These are phyloP conservation scores for Drosophila nigricruria DNA, from an alignment of 2,888 invertebrate species.

Conservation along the genomic window DNA sequence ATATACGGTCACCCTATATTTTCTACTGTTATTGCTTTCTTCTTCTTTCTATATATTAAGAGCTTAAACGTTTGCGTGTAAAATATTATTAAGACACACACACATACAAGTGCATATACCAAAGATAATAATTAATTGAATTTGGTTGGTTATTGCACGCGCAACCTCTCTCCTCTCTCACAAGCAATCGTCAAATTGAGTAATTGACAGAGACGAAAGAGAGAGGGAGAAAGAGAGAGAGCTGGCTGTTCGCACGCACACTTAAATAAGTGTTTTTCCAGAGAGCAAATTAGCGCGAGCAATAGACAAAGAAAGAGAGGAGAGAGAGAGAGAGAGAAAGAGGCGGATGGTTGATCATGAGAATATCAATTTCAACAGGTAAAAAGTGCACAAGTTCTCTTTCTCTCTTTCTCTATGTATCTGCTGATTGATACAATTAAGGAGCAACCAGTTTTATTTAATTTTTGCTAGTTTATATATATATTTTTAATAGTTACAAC, in stretches of 20 bases:
- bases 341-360: neutral
- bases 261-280: slow-evolving; percentile 17
- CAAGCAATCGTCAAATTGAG: slow-evolving; percentile 18
- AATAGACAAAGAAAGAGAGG: neutral
- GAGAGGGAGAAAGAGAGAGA: slow-evolving; percentile 20
- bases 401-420: neutral
- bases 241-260: slow-evolving; percentile 3
- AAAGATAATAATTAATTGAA: slow-evolving; percentile 44
- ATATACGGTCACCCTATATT: too few relatives aligned
- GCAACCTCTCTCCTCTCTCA: slow-evolving; percentile 1
- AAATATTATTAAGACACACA: neutral
- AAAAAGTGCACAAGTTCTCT: slow-evolving; percentile 26
- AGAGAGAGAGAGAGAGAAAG: neutral
- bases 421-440: slow-evolving; percentile 5
- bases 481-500: too few relatives aligned
- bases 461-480: neutral
- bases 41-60: neutral
- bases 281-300: neutral
- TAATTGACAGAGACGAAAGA: too few relatives aligned
- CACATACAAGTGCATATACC: slow-evolving; percentile 2
- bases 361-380: slow-evolving; percentile 41
- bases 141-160: slow-evolving; percentile 13
- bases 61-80: slow-evolving; percentile 2
- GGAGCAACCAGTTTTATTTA: slow-evolving; percentile 24
- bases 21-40: too few relatives aligned